Base-by-base conservation (phyloP, 2,113 vertebrate species). In the Myanophis thanlyinensis region DNA sequence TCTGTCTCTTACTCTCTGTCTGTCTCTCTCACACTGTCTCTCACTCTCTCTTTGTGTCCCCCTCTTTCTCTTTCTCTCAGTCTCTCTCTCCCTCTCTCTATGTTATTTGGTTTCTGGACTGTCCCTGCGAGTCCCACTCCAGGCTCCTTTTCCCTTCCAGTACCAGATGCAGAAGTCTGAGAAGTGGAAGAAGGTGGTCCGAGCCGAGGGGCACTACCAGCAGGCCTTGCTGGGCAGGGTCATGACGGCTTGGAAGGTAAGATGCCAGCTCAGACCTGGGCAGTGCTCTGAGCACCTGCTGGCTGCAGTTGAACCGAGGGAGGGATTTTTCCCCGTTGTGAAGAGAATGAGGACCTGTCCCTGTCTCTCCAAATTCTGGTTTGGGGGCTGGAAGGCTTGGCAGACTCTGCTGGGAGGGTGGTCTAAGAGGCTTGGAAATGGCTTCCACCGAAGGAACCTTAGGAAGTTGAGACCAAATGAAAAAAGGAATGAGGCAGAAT, bases 181-280 rank as follows among this genome's bases (percentile, higher is more conserved):
- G 0, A 98, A 98, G 62, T 96, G 95, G 80, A 95, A 93, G 89
- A 98, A 97, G 95, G 56, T 88, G 90, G 85, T 73, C n/a, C 94
- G 49, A 9, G 98, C 98, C 1, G 97, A 97, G 2, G 4, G 40
- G 10, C 97, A 98, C 44, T 95, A 96, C 96, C 93, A 0, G 85
- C 97, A 5, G 40, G 8, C 8, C 0, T 67, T 98, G 86, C 97
- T 98, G 52, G 94, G 91, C 93, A 97, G 96, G 85, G 95, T 94
- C 0, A 93, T 99, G 92, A 88, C 46, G 1, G 96, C 95, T 87
- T 98, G 98, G 98, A 98, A 97, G 97, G 97, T 98, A 96, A 87
- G 47, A 7, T 4, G 62, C 46, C 23, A 67, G 67, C n/a, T 35
- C 9, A 0, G 40, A 84, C 15, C 4, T n/a, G n/a, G 22, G 44